Percentiles rank a stretch among this genome's conserved stretches.
Evolutionary conservation across 2,797 vertebrate genomes (phyloP).

Genomic region (Buceros bicornis): DNA sequence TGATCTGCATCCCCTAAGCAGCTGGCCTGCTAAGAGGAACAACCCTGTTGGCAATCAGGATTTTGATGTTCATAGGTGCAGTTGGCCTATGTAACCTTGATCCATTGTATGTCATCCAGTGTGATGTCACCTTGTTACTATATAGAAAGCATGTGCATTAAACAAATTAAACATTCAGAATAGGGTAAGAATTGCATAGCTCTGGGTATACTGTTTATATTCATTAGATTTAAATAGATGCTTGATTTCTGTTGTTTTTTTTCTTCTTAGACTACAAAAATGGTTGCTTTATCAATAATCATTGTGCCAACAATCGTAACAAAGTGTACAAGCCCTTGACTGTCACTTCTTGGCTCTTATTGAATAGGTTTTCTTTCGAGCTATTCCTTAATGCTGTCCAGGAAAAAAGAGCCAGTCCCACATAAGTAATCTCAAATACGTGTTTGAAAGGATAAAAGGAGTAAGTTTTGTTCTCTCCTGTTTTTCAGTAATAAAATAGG

Average conservation of each 20-base stretch:
- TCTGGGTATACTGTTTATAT: not conserved
- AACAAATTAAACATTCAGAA: not conserved
- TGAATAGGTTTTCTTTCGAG: not conserved
- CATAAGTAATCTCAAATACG: not conserved
- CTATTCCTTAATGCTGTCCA: not conserved
- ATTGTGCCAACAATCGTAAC: not conserved
- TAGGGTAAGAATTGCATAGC: not conserved
- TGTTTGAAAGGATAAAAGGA: not conserved
- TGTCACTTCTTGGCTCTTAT: not conserved
- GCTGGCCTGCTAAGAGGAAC: not conserved
- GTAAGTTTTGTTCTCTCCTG: not conserved
- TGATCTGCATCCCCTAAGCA: not conserved
- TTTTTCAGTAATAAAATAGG: not conserved
- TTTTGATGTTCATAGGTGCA: not conserved
- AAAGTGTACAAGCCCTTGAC: not conserved
- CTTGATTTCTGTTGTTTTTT: not conserved
- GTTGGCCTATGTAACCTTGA: not conserved
- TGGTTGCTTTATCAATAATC: not conserved
- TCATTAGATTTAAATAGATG: not conserved
- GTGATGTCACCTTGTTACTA: not conserved
- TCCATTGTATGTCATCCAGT: not conserved
- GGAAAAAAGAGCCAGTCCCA: not conserved
- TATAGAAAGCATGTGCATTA: not conserved
- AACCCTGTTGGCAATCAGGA: not conserved
- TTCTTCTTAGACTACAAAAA: not conserved